phyloP scores from a whole-genome alignment of 2,113 vertebrate species.

The Limnothrissa miodon region DNA sequence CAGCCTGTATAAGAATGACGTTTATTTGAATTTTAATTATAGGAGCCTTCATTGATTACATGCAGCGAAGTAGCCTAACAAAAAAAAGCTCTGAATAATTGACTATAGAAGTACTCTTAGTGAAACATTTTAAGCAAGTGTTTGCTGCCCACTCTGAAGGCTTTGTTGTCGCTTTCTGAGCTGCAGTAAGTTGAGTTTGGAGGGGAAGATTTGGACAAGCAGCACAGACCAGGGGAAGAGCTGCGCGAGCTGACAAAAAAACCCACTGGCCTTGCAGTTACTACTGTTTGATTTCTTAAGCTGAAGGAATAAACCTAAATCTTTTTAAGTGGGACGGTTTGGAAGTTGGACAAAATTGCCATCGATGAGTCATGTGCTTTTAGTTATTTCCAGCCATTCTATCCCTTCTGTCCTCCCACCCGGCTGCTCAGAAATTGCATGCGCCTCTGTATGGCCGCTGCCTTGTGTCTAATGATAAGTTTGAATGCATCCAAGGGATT shows the following conservation, averaged over 20 bases:
- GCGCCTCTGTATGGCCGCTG: not conserved
- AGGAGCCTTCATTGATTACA: not conserved
- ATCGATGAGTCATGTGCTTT: not conserved
- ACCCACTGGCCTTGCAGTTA: not conserved
- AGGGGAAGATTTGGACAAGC: not conserved
- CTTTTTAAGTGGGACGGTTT: conserved; percentile 8
- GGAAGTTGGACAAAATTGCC: not conserved
- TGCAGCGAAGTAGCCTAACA: not conserved
- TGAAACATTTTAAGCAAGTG: not conserved
- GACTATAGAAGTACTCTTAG: not conserved
- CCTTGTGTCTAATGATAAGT: not conserved
- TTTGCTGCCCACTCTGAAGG: not conserved
- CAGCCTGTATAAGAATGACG: not conserved
- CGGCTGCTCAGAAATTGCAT: not conserved
- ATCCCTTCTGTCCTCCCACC: not conserved
- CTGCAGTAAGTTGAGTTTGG: not conserved
- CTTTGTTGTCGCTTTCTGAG: not conserved
- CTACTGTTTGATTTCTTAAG: not conserved
- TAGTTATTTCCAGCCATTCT: not conserved
- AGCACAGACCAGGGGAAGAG: not conserved
- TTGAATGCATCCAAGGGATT: not conserved
- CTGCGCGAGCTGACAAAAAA: not conserved
- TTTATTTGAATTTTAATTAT: not conserved
- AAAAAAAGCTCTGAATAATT: not conserved
- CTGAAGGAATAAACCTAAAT: not conserved